Conservation (phyloP, 2,113 vertebrate species). For the Potamarius usumacintae region DNA sequence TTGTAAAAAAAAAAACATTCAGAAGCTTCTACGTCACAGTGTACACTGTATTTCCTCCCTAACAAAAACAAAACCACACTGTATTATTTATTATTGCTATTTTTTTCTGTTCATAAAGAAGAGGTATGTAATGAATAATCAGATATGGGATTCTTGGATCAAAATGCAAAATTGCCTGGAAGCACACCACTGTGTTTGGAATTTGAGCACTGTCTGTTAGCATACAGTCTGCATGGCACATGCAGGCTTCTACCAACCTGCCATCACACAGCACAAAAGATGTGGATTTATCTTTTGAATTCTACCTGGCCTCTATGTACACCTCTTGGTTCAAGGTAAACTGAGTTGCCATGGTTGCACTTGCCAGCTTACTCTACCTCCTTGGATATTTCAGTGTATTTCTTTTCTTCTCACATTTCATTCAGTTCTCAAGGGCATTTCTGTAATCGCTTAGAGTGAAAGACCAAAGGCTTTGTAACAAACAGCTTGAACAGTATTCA, state of each 20-base stretch:
- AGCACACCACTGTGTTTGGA: background rate
- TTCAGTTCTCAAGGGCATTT: slow-evolving; percentile 50
- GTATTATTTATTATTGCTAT: background rate
- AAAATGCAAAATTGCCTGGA: background rate
- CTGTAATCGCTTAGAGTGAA: slow-evolving; percentile 40
- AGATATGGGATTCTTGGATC: background rate
- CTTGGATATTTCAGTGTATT: slow-evolving; percentile 36
- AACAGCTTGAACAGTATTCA: slow-evolving; percentile 42
- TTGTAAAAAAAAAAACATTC: background rate
- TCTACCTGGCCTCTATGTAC: slow-evolving; percentile 37
- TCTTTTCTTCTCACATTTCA: slow-evolving; percentile 29
- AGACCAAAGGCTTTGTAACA: slow-evolving; percentile 47
- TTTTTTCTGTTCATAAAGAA: background rate
- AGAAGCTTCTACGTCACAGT: background rate
- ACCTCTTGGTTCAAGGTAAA: slow-evolving; percentile 67
- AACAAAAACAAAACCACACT: background rate
- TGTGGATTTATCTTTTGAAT: slow-evolving; percentile 42
- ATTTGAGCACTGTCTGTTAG: background rate
- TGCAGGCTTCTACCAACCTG: background rate
- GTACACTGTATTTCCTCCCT: background rate
- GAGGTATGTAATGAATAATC: background rate
- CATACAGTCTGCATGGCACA: slow-evolving; percentile 6
- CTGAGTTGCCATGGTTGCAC: slow-evolving; percentile 72
- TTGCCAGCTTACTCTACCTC: slow-evolving; percentile 48
- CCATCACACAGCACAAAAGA: slow-evolving; percentile 39